Conservation (phyloP, 2,888 invertebrate species). For the Piscicola geometra region DNA sequence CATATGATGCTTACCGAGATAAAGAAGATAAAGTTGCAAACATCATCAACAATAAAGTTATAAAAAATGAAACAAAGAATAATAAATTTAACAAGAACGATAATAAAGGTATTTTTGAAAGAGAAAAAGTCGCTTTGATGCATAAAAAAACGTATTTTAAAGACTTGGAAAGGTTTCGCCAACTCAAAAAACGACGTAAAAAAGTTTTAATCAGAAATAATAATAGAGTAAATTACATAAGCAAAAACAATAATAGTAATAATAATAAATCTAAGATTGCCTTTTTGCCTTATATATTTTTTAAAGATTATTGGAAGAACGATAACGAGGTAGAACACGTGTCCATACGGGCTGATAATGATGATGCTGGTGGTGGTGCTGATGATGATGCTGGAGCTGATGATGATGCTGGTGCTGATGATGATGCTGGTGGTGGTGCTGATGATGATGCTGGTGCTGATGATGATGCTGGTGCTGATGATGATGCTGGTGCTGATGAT, state of each 20-base stretch:
- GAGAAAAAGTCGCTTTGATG: too few species aligned
- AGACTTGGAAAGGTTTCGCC: too few species aligned
- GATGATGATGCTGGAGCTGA: conserved; percentile 6
- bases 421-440: background rate
- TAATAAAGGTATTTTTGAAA: too few species aligned
- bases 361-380: background rate
- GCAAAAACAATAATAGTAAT: too few species aligned
- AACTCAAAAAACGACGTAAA: too few species aligned
- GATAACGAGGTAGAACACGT: background rate
- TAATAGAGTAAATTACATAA: too few species aligned
- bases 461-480: background rate
- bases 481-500: background rate
- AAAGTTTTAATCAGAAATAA: too few species aligned
- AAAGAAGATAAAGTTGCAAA: background rate
- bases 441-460: background rate
- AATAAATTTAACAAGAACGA: too few species aligned
- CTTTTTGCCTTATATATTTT: background rate
- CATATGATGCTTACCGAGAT: background rate
- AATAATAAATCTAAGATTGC: background rate
- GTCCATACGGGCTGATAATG: background rate
- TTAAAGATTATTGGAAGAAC: conserved; percentile 1
- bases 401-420: conserved; percentile 15
- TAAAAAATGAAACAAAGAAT: background rate
- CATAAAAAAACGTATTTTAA: too few species aligned
- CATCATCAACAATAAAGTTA: background rate